Percentiles rank a stretch among this genome's conserved stretches.
phyloP scores from a whole-genome alignment of 2,113 vertebrate genomes.

The Mobula birostris region DNA sequence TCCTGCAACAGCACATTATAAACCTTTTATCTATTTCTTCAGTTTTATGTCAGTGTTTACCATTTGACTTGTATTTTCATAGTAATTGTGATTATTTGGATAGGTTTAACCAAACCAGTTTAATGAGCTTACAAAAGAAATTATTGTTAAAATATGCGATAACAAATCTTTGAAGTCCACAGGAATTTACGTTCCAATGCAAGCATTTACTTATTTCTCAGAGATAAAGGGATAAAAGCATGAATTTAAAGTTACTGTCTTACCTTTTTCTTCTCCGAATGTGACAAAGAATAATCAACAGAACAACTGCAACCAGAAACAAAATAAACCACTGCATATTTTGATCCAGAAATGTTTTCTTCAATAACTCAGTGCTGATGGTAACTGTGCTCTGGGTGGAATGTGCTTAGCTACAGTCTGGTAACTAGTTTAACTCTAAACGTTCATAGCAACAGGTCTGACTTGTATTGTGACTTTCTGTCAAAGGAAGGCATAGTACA shows the following conservation, averaged over 20 bases:
- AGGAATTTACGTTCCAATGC: background rate
- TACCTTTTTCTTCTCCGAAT: background rate
- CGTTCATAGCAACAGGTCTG: background rate
- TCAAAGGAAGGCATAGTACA: too few species aligned
- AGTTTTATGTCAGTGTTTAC: background rate
- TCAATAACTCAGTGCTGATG: background rate
- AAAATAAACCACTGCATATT: slow-evolving; percentile 8
- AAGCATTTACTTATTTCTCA: background rate
- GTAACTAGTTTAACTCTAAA: background rate
- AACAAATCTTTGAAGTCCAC: background rate
- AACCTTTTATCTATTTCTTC: background rate
- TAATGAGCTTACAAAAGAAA: background rate
- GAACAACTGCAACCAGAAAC: background rate
- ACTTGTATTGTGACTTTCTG: slow-evolving; percentile 8
- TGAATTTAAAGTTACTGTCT: background rate
- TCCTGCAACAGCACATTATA: too few species aligned
- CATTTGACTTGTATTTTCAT: background rate
- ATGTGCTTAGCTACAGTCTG: background rate
- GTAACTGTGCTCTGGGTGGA: background rate
- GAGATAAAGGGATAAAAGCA: background rate
- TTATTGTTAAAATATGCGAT: background rate
- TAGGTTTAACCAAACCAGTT: background rate
- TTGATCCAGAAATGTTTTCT: background rate
- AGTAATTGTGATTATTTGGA: background rate
- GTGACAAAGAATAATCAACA: background rate